phyloP scores from a whole-genome alignment of 1,140 invertebrate genomes.

The Reticulitermes speratus region DNA sequence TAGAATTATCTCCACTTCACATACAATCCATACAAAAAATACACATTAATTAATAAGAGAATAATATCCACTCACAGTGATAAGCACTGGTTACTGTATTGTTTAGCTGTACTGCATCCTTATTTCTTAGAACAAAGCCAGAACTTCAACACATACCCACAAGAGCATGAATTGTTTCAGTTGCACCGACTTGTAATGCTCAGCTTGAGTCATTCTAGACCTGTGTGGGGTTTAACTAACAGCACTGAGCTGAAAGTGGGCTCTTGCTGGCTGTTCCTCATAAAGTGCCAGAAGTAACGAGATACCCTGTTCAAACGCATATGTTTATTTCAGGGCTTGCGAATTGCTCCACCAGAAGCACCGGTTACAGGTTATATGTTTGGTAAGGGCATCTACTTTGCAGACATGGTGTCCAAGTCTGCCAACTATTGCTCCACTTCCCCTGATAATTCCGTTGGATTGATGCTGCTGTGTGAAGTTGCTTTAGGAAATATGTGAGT shows the following conservation, averaged over 20 bases:
- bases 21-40: no score
- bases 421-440: conserved; percentile 94
- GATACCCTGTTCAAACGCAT: background rate
- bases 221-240: background rate
- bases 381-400: conserved; percentile 94
- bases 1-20: no score
- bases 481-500: conserved; percentile 89
- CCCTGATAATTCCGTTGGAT: conserved; percentile 66
- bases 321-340: conserved; percentile 66
- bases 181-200: no score
- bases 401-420: conserved; percentile 98
- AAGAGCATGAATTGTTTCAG: no score
- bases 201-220: background rate
- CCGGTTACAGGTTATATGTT: conserved; percentile 98
- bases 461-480: conserved; percentile 92
- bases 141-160: no score
- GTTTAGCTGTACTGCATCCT: no score
- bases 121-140: no score
- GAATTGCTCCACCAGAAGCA: conserved; percentile 95
- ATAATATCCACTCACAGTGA: no score
- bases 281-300: no score
- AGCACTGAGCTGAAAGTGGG: background rate
- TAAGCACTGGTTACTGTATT: no score
- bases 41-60: no score
- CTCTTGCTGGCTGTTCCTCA: background rate